Conservation (phyloP, 2,113 vertebrate genomes). For the Ictalurus punctatus region DNA sequence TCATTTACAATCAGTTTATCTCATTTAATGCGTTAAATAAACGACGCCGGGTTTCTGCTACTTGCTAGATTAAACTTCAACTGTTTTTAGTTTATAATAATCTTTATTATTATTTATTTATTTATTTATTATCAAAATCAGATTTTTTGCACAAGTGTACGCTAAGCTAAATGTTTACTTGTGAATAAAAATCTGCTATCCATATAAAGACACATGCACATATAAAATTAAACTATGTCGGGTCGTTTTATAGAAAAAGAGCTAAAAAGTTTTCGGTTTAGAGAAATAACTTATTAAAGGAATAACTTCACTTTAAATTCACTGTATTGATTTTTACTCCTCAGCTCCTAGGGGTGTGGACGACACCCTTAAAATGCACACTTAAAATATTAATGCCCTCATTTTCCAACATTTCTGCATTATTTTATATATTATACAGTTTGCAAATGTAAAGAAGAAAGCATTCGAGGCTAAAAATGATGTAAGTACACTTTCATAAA, state of each 20-base stretch:
- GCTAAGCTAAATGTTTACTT: too few relatives aligned
- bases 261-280: background rate
- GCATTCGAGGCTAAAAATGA: background rate
- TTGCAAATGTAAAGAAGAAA: background rate
- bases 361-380: background rate
- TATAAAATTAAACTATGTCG: background rate
- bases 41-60: background rate
- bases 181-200: background rate
- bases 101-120: too few relatives aligned
- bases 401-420: background rate
- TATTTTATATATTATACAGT: background rate
- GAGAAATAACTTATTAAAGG: background rate
- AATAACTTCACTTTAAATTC: background rate
- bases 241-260: background rate
- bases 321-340: background rate
- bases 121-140: background rate
- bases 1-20: background rate
- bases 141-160: background rate
- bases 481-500: background rate
- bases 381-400: background rate
- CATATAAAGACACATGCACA: background rate
- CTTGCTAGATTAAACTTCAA: background rate
- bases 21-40: background rate
- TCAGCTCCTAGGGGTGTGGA: background rate
- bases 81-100: background rate